Base-by-base conservation (phyloP, 1,140 invertebrate species). In the Anastatus disparis region DNA sequence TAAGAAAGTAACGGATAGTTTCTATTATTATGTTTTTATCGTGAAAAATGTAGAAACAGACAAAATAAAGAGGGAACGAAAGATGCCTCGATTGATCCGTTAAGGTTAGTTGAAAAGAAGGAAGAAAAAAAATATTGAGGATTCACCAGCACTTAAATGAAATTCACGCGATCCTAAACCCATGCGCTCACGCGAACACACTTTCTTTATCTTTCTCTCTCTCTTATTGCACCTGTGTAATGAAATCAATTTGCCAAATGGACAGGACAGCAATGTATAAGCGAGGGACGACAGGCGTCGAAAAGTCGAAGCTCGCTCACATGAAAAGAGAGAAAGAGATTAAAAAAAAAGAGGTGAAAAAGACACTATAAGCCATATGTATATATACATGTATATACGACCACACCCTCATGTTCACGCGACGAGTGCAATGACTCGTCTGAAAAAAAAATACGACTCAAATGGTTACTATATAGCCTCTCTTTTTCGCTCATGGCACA, bases 241-340 rank as follows among this genome's bases (percentile, higher is more conserved):
- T 73, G 68, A 64, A 78, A 80, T 78, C 76, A 78, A 78, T 80
- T 78, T 80, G 70, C 73, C 72, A 79, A 78, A 75, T 79, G 77
- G 74, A 71, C 46, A n/a, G n/a, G n/a, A n/a, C n/a, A n/a, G n/a
- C n/a, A n/a, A n/a, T n/a, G n/a, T n/a, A n/a, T n/a, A n/a, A n/a
- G n/a, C n/a, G n/a, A n/a, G 69, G 7, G n/a, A 22, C 29, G 29
- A 52, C 50, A 55, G 27, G 17, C 35, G 53, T 71, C 48, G 59
- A 50, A 64, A 62, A 35, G 38, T 44, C 58, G 58, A 59, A 38
- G 59, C 61, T 22, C 17, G 40, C 7, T 38, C n/a, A n/a, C n/a
- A n/a, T 38, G 66, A 35, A 65, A 53, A 63, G 58, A 74, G 72
- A 63, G 12, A 44, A 20, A 46, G 31, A 27, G 71, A 50, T 48